Evolutionary conservation across 1,140 invertebrate genomes (phyloP).

Genomic region (Solenopsis fugax): DNA sequence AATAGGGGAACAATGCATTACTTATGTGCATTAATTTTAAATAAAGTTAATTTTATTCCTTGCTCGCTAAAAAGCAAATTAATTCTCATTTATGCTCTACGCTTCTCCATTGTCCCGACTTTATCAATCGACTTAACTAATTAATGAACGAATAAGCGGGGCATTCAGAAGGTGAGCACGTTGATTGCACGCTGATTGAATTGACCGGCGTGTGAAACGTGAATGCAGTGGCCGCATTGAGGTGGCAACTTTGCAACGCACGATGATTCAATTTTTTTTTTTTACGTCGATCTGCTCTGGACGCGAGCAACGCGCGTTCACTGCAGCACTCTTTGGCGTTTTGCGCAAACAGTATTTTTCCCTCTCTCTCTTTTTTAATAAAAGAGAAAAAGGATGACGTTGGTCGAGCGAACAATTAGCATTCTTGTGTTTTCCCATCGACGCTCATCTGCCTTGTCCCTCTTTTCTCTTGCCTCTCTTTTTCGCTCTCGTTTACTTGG

Average conservation of each 20-base stretch:
- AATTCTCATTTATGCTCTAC: not conserved
- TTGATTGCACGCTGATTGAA: slow-evolving; percentile 50
- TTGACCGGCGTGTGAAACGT: slow-evolving; percentile 28
- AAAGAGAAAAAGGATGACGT: not conserved
- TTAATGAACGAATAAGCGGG: slow-evolving; percentile 16
- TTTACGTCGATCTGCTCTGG: not conserved
- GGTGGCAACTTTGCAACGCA: slow-evolving; percentile 42
- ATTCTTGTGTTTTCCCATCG: slow-evolving; percentile 47
- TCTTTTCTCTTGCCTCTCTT: not conserved
- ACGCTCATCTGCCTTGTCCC: slow-evolving; percentile 16
- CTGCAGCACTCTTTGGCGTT: slow-evolving; percentile 26
- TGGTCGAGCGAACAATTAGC: slow-evolving; percentile 44
- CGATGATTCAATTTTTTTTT: slow-evolving; percentile 48
- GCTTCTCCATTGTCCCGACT: slow-evolving; percentile 1
- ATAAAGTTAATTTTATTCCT: not conserved
- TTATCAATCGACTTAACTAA: slow-evolving; percentile 48
- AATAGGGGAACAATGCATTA: not conserved
- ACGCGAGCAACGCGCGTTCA: slow-evolving; percentile 2
- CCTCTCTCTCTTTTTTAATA: slow-evolving; percentile 2
- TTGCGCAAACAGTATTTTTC: slow-evolving; percentile 20
- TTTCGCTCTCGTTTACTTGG: slow-evolving; percentile 29
- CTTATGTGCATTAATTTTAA: not conserved
- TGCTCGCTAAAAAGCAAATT: not conserved
- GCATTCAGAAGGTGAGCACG: slow-evolving; percentile 32
- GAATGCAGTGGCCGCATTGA: slow-evolving; percentile 37